Evolutionary conservation across 2,797 vertebrate genomes (phyloP).

Genomic region (Muscicapa striata): DNA sequence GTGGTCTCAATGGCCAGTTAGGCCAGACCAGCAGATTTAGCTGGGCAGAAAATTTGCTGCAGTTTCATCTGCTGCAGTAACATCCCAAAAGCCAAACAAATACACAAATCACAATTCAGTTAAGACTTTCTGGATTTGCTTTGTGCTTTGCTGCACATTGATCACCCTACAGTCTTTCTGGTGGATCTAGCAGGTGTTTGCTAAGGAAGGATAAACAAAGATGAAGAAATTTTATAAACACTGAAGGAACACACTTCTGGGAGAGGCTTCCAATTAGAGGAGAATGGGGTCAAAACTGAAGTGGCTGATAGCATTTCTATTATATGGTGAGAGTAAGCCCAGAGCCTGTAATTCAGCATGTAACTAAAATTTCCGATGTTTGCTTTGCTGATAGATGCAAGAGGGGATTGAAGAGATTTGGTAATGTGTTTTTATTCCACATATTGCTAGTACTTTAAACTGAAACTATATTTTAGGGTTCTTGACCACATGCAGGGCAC

Average conservation of each 20-base stretch:
- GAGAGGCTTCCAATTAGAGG: not conserved
- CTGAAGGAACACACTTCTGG: fast-evolving
- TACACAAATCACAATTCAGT: not conserved
- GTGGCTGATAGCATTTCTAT: not conserved
- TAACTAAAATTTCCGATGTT: not conserved
- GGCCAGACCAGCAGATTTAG: not conserved
- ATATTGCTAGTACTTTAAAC: not conserved
- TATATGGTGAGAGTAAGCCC: not conserved
- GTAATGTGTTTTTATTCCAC: not conserved
- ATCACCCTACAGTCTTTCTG: not conserved
- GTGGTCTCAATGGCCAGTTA: not conserved
- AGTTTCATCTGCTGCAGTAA: not conserved
- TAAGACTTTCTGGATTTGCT: not conserved
- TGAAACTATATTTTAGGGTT: not conserved
- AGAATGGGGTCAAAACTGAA: not conserved
- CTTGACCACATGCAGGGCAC: not conserved
- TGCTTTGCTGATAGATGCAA: not conserved
- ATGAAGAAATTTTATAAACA: not conserved
- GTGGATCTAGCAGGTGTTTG: not conserved
- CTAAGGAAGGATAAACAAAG: not conserved
- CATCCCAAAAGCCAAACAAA: not conserved
- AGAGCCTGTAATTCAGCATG: not conserved
- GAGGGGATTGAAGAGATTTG: not conserved
- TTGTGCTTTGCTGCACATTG: not conserved
- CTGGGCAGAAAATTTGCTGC: not conserved